Conservation (phyloP, 2,888 invertebrate species). For the Eristalis arbustorum region DNA sequence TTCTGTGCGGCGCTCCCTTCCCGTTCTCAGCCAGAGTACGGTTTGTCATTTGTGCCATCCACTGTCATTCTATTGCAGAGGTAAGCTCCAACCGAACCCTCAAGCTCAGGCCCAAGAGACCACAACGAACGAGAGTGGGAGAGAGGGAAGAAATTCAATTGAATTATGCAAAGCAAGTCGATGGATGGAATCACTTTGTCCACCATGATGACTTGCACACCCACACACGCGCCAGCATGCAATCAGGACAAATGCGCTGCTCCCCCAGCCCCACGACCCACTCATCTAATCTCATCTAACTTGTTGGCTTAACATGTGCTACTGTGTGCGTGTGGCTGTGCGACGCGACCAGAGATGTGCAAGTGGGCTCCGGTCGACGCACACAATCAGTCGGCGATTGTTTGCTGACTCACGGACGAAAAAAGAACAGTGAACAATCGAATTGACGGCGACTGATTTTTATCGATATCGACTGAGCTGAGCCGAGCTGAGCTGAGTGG, state of each 20-base stretch:
- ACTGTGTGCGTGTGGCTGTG: neutral
- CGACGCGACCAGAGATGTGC: neutral
- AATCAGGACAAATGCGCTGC: neutral
- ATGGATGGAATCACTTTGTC: constrained; percentile 6
- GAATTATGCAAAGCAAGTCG: constrained; percentile 54
- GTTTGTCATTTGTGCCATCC: constrained; percentile 20
- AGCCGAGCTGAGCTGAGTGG: constrained; percentile 42
- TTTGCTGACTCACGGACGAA: constrained; percentile 18
- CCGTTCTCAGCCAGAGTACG: too few species aligned
- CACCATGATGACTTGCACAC: neutral
- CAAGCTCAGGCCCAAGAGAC: neutral
- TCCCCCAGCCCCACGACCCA: neutral
- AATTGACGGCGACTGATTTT: constrained; percentile 19
- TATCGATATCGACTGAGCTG: constrained; percentile 60
- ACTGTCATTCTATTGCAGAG: constrained; percentile 49
- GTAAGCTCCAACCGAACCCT: neutral
- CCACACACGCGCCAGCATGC: neutral
- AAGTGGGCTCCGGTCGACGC: neutral
- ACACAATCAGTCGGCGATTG: constrained; percentile 46
- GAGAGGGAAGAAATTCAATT: constrained; percentile 50
- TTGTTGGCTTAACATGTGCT: constrained; percentile 49
- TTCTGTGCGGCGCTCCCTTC: too few species aligned
- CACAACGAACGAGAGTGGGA: neutral
- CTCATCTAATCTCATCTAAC: neutral
- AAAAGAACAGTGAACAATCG: neutral